These are phyloP conservation scores for Glandiceps talaboti DNA, from an alignment of 53 echinoderm and acorn worm species.

Conservation along the genomic window DNA sequence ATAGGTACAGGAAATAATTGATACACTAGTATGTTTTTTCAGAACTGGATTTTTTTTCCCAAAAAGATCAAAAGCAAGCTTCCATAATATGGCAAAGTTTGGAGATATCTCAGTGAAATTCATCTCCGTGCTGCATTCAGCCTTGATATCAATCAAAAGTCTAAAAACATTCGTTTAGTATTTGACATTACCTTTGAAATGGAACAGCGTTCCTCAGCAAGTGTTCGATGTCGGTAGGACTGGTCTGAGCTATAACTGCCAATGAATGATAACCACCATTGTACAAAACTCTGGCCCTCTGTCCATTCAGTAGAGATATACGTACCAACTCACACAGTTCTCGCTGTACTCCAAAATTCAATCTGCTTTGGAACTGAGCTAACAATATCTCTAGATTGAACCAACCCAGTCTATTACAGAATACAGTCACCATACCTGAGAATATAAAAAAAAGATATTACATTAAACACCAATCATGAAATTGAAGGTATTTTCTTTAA, in stretches of 20 bases:
- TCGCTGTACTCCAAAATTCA: constrained; percentile 95
- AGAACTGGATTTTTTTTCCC: too few species aligned
- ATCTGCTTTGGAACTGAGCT: constrained; percentile 79
- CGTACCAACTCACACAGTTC: constrained; percentile 90
- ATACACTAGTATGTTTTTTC: too few species aligned
- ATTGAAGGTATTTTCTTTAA: too few species aligned
- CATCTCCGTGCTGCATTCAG: too few species aligned
- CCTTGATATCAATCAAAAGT: too few species aligned
- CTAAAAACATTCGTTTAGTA: too few species aligned
- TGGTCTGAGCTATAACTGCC: constrained; percentile 57
- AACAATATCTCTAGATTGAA: constrained; percentile 88
- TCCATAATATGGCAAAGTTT: too few species aligned
- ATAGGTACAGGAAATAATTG: too few species aligned
- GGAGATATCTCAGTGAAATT: too few species aligned
- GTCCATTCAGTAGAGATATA: constrained; percentile 78
- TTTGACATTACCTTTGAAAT: constrained; percentile 73
- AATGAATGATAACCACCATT: constrained; percentile 51
- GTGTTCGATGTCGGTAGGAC: constrained; percentile 50
- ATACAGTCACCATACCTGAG: constrained; percentile 95
- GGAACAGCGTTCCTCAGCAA: constrained; percentile 74
- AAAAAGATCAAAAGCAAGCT: too few species aligned
- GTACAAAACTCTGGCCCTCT: constrained; percentile 79
- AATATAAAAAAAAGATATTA: too few species aligned
- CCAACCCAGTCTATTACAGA: constrained; percentile 91
- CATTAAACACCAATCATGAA: too few species aligned